Conservation (phyloP, 2,797 vertebrate genomes). For the Scolopax rusticola region DNA sequence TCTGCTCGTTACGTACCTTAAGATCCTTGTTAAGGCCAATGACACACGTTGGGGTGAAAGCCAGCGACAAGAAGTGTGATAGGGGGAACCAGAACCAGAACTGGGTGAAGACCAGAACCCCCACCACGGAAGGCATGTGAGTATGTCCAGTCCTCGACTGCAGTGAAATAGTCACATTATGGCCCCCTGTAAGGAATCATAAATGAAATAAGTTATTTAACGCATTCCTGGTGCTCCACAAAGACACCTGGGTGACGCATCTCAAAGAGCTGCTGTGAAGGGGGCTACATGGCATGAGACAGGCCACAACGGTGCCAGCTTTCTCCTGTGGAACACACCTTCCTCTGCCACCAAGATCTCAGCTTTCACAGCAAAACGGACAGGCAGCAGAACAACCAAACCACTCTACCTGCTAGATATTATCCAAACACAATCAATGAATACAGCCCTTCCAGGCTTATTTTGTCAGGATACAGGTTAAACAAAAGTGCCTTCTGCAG, state of each 20-base stretch:
- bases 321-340: background rate
- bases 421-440: background rate
- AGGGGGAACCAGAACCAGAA: slow-evolving; percentile 99
- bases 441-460: background rate
- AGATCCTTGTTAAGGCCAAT: slow-evolving; percentile 99
- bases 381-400: fast-evolving
- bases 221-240: background rate
- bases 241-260: background rate
- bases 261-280: background rate
- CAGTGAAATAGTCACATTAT: slow-evolving; percentile 96
- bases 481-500: background rate
- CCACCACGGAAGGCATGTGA: slow-evolving; percentile 98
- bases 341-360: background rate
- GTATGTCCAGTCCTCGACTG: slow-evolving; percentile 98
- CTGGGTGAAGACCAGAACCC: slow-evolving; percentile 98
- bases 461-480: background rate
- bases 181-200: slow-evolving; percentile 85
- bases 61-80: slow-evolving; percentile 95
- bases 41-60: slow-evolving; percentile 97
- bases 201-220: background rate
- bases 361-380: background rate
- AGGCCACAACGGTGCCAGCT: background rate
- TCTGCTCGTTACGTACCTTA: slow-evolving; percentile 84
- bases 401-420: background rate
- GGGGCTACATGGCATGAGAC: background rate